Conservation (phyloP, 2,888 invertebrate species). For the Andrena haemorrhoa region DNA sequence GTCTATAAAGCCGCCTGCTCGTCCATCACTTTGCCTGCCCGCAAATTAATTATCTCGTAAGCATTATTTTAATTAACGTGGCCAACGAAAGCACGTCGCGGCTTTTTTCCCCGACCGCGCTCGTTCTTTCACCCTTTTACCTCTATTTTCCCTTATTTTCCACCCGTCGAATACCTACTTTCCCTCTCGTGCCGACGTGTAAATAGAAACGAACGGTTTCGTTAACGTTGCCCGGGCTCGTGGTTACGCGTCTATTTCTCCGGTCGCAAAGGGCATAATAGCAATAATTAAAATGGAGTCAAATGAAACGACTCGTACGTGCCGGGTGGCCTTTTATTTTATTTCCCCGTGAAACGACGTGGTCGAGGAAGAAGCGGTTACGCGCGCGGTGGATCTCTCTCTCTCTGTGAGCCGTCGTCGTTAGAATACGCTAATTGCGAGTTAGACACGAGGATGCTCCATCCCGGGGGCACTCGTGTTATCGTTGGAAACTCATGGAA, state of each 20-base stretch:
- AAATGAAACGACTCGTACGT: slow-evolving; percentile 17
- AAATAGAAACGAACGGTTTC: slow-evolving; percentile 24
- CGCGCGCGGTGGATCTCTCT: slow-evolving; percentile 14
- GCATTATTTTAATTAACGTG: slow-evolving; percentile 76
- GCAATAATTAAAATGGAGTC: slow-evolving; percentile 39
- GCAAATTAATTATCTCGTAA: slow-evolving; percentile 75
- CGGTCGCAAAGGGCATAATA: not conserved
- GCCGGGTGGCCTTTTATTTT: not conserved
- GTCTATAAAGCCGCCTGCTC: slow-evolving; percentile 60
- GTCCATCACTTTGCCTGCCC: slow-evolving; percentile 73
- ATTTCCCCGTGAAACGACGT: not conserved
- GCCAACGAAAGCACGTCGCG: slow-evolving; percentile 52
- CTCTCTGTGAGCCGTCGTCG: slow-evolving; percentile 60
- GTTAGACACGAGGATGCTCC: slow-evolving; percentile 68
- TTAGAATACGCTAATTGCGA: slow-evolving; percentile 76
- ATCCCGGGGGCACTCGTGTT: slow-evolving; percentile 61
- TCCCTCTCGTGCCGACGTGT: not conserved
- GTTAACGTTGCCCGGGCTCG: not conserved
- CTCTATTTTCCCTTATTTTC: not conserved
- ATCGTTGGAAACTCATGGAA: slow-evolving; percentile 36
- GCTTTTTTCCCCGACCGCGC: slow-evolving; percentile 35
- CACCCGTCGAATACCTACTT: not conserved
- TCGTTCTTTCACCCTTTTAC: slow-evolving; percentile 12
- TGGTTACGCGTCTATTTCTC: not conserved
- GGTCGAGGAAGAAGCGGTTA: slow-evolving; percentile 24